Conservation (phyloP, 2,113 vertebrate species). For the Psittacara wagleri region DNA sequence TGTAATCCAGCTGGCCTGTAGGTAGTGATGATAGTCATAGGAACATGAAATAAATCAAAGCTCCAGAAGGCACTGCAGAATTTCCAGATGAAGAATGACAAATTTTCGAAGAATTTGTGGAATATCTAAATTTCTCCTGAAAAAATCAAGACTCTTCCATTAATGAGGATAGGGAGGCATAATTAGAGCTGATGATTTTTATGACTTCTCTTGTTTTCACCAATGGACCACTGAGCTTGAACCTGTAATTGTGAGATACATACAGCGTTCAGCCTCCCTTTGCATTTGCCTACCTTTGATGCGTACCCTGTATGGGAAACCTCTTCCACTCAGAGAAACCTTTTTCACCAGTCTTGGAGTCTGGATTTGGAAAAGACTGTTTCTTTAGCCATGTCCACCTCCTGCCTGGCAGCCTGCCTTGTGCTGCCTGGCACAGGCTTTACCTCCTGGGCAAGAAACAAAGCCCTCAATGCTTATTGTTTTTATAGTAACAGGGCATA, state of each 20-base stretch:
- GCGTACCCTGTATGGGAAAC: neutral
- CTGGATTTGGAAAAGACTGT: neutral
- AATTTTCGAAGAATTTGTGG: neutral
- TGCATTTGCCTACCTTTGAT: neutral
- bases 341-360: neutral
- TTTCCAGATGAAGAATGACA: neutral
- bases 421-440: neutral
- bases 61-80: neutral
- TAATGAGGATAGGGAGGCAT: neutral
- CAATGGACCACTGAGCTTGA: neutral
- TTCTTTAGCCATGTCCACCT: slow-evolving; percentile 12
- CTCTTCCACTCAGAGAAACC: neutral
- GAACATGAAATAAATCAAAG: neutral
- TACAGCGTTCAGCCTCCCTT: neutral
- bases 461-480: neutral
- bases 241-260: neutral
- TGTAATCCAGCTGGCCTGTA: neutral
- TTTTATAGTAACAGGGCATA: slow-evolving; percentile 2
- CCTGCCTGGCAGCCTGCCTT: slow-evolving; percentile 16
- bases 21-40: neutral
- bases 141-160: neutral
- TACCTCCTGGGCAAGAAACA: neutral
- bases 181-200: neutral
- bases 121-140: neutral
- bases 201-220: neutral